These are phyloP conservation scores for Leptothorax acervorum DNA, from an alignment of 2,888 invertebrate species.

Conservation along the genomic window DNA sequence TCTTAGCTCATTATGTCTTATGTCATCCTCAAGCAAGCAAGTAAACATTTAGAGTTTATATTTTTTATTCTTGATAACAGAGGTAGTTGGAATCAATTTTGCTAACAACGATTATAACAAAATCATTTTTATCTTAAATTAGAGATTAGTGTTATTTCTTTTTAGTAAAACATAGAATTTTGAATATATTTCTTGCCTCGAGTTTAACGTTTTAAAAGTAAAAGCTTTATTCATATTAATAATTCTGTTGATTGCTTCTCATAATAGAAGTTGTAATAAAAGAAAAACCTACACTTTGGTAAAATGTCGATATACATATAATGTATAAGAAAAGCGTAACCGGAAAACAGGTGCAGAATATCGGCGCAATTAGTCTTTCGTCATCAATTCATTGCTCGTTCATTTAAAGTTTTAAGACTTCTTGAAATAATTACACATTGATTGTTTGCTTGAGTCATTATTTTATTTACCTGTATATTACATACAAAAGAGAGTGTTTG, in stretches of 20 bases:
- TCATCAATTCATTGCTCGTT: background rate
- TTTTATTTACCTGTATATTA: background rate
- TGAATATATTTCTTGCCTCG: background rate
- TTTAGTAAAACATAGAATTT: background rate
- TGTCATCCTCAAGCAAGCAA: background rate
- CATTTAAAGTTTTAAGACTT: background rate
- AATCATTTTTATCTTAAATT: background rate
- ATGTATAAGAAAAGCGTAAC: background rate
- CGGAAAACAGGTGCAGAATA: background rate
- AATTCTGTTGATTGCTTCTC: background rate
- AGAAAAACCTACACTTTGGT: background rate
- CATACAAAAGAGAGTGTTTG: background rate
- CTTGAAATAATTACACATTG: constrained; percentile 22
- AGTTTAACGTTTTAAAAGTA: background rate
- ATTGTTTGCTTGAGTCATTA: background rate
- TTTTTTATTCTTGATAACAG: background rate
- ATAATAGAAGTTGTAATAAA: background rate
- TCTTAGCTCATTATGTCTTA: background rate
- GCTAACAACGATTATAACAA: background rate
- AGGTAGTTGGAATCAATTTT: background rate
- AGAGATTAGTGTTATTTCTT: background rate
- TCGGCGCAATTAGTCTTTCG: background rate
- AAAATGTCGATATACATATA: background rate
- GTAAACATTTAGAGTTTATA: background rate
- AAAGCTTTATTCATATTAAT: background rate